phyloP scores from a whole-genome alignment of 1,140 invertebrate genomes.

The Euura lappo region DNA sequence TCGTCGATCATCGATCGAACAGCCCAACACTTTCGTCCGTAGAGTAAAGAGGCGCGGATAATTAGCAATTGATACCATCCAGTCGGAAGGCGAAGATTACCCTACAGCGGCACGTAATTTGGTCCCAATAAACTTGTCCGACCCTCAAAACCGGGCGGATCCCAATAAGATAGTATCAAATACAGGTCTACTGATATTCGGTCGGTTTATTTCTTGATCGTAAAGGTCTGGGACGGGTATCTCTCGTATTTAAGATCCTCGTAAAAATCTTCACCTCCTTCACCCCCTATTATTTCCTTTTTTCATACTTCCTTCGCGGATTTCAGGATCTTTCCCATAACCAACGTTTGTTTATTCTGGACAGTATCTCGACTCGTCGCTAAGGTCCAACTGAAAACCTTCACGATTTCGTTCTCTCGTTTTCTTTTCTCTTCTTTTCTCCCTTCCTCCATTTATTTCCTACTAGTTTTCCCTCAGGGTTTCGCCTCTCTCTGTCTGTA shows the following conservation, averaged over 20 bases:
- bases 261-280: not conserved
- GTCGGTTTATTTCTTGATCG: constrained; percentile 9
- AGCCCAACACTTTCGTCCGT: not conserved
- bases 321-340: not conserved
- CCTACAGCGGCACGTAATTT: constrained; percentile 10
- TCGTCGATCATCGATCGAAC: too few species aligned
- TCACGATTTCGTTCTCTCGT: too few species aligned
- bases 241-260: not conserved
- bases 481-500: too few species aligned
- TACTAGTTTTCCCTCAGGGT: too few species aligned
- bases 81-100: too few species aligned
- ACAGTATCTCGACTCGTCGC: too few species aligned
- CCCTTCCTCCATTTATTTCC: too few species aligned
- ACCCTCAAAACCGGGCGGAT: not conserved
- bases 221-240: constrained; percentile 2
- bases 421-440: too few species aligned
- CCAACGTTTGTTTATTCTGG: too few species aligned
- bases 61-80: not conserved
- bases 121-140: not conserved
- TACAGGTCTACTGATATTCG: constrained; percentile 9
- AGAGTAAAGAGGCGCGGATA: not conserved
- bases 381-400: too few species aligned
- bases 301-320: not conserved
- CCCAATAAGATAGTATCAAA: constrained; percentile 8
- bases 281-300: not conserved